Base-by-base conservation (phyloP, 2,797 vertebrate species). In the Oryzias dopingdopingensis region DNA sequence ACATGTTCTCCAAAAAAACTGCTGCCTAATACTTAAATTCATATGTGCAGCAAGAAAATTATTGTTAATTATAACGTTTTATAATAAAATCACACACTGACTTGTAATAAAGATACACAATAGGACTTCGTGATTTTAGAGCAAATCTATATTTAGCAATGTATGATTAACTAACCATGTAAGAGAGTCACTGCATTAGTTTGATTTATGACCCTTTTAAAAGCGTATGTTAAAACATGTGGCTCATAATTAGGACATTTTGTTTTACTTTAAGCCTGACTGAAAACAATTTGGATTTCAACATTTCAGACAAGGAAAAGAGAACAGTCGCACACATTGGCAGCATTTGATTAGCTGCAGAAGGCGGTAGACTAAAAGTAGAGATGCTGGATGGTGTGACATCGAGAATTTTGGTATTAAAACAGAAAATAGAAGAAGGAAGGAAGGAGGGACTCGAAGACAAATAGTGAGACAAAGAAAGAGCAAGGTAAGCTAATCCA, bases 401-500 rank as follows among this genome's bases (percentile, higher is more conserved):
- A 26, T 40, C 52, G 49, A 55, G 29, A 4, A 17, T 15, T 8
- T 12, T 12, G n/a, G 37, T 18, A 44, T 71, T 63, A 74, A 54
- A 14, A 14, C 37, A 56, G 70, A 49, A 73, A 81, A 79, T 72
- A 58, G 24, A n/a, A 29, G 24, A 14, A 70, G 72, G 60, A 64
- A 53, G 59, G 42, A 41, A 20, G 56, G 17, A 29, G 56, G 67
- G 65, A 56, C 66, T 41, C 69, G 20, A 73, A 74, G 74, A 75
- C 20, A 15, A 71, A 72, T 72, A 18, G 65, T 52, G 63, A 66
- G 64, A 63, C 57, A 80, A 81, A 70, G 72, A 79, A 82, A 82
- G 64, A 5, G 70, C 77, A 71, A 73, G 74, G 65, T 81, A 77
- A 78, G 85, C 80, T 81, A 70, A 85, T 85, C 53, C 52, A 53